These are phyloP conservation scores for Schizopygopsis pylzovi DNA, from an alignment of 2,797 vertebrate genomes.

Conservation along the genomic window DNA sequence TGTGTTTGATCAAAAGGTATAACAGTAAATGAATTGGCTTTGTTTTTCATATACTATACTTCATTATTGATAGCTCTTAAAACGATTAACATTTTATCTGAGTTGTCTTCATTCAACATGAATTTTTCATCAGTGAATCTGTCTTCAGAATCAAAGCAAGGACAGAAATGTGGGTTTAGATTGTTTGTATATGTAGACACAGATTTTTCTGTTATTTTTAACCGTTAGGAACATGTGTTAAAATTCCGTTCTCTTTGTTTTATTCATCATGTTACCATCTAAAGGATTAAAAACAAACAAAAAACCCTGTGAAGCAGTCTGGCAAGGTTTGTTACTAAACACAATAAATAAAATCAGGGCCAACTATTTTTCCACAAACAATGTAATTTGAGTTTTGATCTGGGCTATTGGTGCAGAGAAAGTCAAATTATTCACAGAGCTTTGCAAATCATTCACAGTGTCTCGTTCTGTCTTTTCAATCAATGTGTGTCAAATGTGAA, in stretches of 20 bases:
- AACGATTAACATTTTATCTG: conserved; percentile 4
- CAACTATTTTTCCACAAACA: conserved; percentile 54
- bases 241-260: conserved; percentile 28
- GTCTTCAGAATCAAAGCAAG: conserved; percentile 7
- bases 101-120: not conserved
- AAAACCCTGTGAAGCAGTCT: conserved; percentile 34
- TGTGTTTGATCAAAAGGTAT: not conserved
- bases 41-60: not conserved
- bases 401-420: conserved; percentile 32
- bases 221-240: conserved; percentile 27
- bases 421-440: conserved; percentile 44
- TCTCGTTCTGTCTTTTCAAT: conserved; percentile 1
- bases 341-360: conserved; percentile 50
- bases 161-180: conserved; percentile 27
- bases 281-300: conserved; percentile 44
- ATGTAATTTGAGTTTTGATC: conserved; percentile 48
- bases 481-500: conserved; percentile 3
- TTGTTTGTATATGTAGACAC: conserved; percentile 27
- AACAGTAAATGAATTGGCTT: not conserved
- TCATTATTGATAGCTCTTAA: not conserved
- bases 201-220: conserved; percentile 46
- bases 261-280: conserved; percentile 44
- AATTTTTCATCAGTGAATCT: not conserved
- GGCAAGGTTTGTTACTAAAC: conserved; percentile 45
- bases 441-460: conserved; percentile 30